phyloP scores from a whole-genome alignment of 2,113 vertebrate genomes.

The Rhinopomastus cyanomelas region DNA sequence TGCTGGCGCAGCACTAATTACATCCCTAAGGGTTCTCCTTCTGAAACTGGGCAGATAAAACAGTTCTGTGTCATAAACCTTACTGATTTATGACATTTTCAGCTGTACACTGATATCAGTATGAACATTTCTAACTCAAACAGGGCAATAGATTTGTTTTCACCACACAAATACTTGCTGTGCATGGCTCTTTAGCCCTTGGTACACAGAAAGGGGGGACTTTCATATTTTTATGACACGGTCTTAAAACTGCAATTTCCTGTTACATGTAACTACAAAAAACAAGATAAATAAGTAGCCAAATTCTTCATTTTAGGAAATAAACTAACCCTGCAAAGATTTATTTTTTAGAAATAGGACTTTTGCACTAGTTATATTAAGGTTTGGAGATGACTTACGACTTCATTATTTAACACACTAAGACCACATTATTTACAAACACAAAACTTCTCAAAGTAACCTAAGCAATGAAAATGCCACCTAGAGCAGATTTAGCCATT shows the following conservation, averaged over 20 bases:
- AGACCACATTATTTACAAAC: not conserved
- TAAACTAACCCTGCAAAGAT: not conserved
- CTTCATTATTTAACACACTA: not conserved
- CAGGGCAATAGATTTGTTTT: not conserved
- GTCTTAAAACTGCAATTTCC: not conserved
- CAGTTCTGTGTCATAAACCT: not conserved
- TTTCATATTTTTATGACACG: not conserved
- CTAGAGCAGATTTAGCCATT: not conserved
- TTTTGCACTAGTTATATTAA: not conserved
- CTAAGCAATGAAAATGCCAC: not conserved
- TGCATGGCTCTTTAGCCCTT: not conserved
- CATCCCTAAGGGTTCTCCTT: not conserved
- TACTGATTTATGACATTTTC: not conserved
- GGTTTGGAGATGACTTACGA: not conserved
- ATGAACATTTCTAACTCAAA: not conserved
- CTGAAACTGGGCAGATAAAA: not conserved
- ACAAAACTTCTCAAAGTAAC: not conserved
- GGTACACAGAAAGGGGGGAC: not conserved
- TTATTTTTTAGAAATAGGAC: not conserved
- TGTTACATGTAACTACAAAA: not conserved
- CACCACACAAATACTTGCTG: not conserved
- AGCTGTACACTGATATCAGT: not conserved
- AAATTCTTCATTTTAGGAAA: not conserved
- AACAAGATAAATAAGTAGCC: not conserved
- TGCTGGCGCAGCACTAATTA: not conserved